phyloP scores from a whole-genome alignment of 2,888 invertebrate species.

The Melieria omissa region DNA sequence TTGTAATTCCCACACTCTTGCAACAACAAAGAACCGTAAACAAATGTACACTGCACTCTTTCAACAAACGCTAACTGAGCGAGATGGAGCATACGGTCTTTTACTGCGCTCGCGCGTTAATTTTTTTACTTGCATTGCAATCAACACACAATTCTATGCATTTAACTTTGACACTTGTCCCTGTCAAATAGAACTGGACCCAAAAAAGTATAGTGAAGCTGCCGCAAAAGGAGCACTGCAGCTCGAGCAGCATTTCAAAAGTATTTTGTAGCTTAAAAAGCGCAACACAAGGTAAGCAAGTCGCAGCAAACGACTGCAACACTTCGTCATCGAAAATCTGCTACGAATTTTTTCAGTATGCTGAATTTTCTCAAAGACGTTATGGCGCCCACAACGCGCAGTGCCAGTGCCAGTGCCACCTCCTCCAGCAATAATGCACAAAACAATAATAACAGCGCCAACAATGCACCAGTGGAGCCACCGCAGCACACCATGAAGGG shows the following conservation, averaged over 20 bases:
- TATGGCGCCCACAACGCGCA: slow-evolving; percentile 44
- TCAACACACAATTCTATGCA: neutral
- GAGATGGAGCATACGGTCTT: neutral
- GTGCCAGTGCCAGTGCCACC: slow-evolving; percentile 3
- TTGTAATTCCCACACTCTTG: neutral
- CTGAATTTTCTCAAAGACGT: slow-evolving; percentile 44
- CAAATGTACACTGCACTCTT: slow-evolving; percentile 18
- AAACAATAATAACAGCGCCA: neutral
- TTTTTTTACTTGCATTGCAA: slow-evolving; percentile 7
- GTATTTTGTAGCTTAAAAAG: neutral
- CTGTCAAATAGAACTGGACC: neutral
- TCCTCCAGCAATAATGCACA: slow-evolving; percentile 1
- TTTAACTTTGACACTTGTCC: neutral
- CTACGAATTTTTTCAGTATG: slow-evolving; percentile 31
- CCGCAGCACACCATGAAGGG: slow-evolving; percentile 54
- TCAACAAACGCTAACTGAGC: neutral
- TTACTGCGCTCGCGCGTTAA: slow-evolving; percentile 1
- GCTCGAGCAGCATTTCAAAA: neutral
- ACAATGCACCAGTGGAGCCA: neutral
- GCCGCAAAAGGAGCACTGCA: slow-evolving; percentile 2
- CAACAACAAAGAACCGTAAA: slow-evolving; percentile 31
- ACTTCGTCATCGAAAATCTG: too few species aligned
- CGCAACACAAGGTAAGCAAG: slow-evolving; percentile 13
- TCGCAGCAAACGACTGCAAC: neutral
- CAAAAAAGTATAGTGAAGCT: neutral